These are phyloP conservation scores for Cyanocitta stelleri DNA, from an alignment of 2,113 vertebrate genomes.

Conservation along the genomic window DNA sequence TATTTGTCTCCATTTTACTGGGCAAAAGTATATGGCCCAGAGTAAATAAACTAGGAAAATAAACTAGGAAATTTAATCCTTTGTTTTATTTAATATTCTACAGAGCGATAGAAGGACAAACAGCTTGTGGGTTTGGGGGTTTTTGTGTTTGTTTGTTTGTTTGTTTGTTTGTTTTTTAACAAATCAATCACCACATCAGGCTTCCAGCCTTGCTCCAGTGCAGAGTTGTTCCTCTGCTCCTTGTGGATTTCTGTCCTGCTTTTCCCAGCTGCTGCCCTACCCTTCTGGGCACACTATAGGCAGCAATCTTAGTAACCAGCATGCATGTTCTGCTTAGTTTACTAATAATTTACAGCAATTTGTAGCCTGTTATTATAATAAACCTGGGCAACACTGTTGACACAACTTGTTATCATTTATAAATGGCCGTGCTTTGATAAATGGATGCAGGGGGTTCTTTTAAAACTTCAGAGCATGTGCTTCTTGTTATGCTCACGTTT, in stretches of 20 bases:
- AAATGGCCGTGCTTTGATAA: background rate
- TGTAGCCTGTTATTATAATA: slow-evolving; percentile 50
- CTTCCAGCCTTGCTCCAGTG: background rate
- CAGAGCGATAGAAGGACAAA: background rate
- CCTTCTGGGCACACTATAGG: background rate
- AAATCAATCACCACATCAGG: background rate
- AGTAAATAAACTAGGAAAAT: background rate
- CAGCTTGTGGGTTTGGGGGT: background rate
- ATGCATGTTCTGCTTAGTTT: slow-evolving; percentile 29
- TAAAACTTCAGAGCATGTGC: slow-evolving; percentile 60
- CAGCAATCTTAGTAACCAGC: background rate
- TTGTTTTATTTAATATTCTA: background rate
- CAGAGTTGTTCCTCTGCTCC: background rate
- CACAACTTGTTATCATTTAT: slow-evolving; percentile 31
- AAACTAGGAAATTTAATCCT: background rate
- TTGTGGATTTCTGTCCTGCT: background rate
- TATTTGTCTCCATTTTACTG: background rate
- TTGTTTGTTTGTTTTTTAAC: background rate
- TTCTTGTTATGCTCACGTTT: slow-evolving; percentile 53
- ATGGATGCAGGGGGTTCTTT: slow-evolving; percentile 10
- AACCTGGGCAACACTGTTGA: slow-evolving; percentile 45
- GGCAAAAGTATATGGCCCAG: background rate
- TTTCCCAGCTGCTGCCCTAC: background rate
- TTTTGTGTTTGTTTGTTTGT: background rate
- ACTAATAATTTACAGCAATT: slow-evolving; percentile 60